Base-by-base conservation (phyloP, 2,797 vertebrate genomes). In the Peromyscus aztecus region DNA sequence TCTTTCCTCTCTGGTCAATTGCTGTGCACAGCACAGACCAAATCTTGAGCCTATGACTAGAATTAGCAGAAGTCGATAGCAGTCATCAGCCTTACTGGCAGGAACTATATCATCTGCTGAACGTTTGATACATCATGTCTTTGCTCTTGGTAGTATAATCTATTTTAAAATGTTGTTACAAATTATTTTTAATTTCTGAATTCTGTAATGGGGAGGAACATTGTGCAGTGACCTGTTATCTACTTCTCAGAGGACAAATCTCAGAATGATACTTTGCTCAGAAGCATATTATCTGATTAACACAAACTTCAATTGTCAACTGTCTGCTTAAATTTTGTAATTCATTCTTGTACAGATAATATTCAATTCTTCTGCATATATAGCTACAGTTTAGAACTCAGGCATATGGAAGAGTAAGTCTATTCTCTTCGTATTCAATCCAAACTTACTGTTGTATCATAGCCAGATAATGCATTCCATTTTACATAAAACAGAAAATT, bases 401-500 rank as follows among this genome's bases (percentile, higher is more conserved):
- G 10, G 0, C 19, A 14, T n/a, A 4, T 19, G 59, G 37, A 94
- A 71, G 23, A 29, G 23, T 69, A 89, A 61, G 23, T 27, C 61
- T 96, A 93, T 92, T 37, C 49, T n/a, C 8, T 59, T 69, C 40
- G 83, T 65, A 83, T 14, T 75, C 63, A 76, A 6, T 77, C 9
- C 31, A 80, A 8, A 52, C 73, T 92, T 61, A 73, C 49, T 61
- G 23, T 65, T 75, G 19, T n/a, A 29, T 94, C 75, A 24, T 88
- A 17, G 43, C n/a, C 59, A 96, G 86, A 81, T 73, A 91, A 40
- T 71, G 89, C 46, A 87, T 95, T 93, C 4, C 31, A 63, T 90
- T 94, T 97, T 95, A 46, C 90, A 27, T 81, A 82, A 93, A 92
- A 83, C 90, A 16, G 69, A 31, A 75, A 87, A 52, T 73, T 69